Conservation (phyloP, 2,113 vertebrate genomes). For the Oxyura jamaicensis region DNA sequence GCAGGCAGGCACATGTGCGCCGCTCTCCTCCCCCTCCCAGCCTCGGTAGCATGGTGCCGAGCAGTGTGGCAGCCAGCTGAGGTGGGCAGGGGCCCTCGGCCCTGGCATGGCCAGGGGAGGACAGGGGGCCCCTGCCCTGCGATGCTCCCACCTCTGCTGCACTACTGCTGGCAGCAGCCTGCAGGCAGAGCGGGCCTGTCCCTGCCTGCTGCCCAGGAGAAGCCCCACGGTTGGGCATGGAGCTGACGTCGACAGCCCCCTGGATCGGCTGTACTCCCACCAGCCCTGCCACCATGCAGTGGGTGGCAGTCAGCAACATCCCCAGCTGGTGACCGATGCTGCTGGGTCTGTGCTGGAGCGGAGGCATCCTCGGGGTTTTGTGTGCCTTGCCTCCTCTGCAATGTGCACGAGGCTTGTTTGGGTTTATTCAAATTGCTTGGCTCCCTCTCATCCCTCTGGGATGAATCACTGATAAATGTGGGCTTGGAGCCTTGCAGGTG, state of each 20-base stretch:
- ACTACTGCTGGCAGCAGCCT: not conserved
- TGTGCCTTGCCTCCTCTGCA: rapidly evolving
- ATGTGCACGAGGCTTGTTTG: rapidly evolving
- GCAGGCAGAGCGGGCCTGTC: not conserved
- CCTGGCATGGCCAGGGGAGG: not conserved
- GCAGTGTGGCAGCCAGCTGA: not conserved
- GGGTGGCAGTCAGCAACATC: too few relatives aligned
- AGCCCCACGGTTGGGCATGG: rapidly evolving
- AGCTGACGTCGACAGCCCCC: rapidly evolving
- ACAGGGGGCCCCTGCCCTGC: rapidly evolving
- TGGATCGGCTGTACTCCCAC: rapidly evolving
- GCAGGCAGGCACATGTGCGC: not conserved
- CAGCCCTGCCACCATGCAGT: rapidly evolving
- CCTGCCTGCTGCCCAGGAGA: not conserved
- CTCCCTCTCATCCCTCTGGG: not conserved
- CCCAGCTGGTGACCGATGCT: too few relatives aligned
- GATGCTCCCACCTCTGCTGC: not conserved
- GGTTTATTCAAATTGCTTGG: not conserved
- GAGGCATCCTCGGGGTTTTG: rapidly evolving
- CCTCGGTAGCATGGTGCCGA: not conserved
- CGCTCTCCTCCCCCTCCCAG: not conserved
- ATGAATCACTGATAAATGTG: rapidly evolving
- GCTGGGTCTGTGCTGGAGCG: not conserved
- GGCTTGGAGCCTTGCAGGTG: not conserved
- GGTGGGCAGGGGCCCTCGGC: not conserved